Evolutionary conservation across 2,113 vertebrate species (phyloP), one percentile per base, ranked within the genome.

Genomic region (Numenius arquata): DNA sequence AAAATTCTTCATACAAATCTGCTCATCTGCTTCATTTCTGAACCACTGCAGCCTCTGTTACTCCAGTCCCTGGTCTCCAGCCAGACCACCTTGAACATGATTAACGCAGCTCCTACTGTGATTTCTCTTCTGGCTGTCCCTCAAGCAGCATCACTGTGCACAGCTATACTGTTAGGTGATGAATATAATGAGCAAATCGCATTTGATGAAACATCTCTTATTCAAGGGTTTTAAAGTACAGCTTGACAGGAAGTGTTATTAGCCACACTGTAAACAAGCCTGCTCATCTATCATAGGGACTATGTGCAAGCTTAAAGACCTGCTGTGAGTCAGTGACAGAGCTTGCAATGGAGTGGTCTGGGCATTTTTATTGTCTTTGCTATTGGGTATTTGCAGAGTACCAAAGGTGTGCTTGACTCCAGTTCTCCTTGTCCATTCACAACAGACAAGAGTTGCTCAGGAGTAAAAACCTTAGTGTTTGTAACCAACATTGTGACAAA

Each of bases 241-340:
- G 3, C 92, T 96, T 90, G 75, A 89, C 71, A 90, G 88, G 79
- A 88, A 86, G 72, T 77, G 82, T 92, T 84, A 86, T 91, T 86
- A 96, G 26, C 82, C 61, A 40, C 63, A 27, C 65, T 78, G 67
- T 74, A 95, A 91, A 94, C 75, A 96, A 85, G 82, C 40, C 79
- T 92, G 59, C 67, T 72, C 45, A 47, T 74, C 68, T 90, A 0
- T 13, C 74, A 23, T 5, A 34, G 56, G 47, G 55, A 38, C 68
- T 75, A 6, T 50, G 67, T 83, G 63, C 68, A 27, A 52, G 12
- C 56, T 45, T 38, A 55, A 58, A 81, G 73, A 73, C 62, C 65
- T 81, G 48, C 58, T 56, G 9, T 29, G 59, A 87, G 74, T 85
- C 88, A 74, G 47, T 36, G 68, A 41, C 68, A 75, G 67, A 73